These are phyloP conservation scores for Drosophila parabipectinata DNA, from an alignment of 1,140 invertebrate genomes.

Conservation along the genomic window DNA sequence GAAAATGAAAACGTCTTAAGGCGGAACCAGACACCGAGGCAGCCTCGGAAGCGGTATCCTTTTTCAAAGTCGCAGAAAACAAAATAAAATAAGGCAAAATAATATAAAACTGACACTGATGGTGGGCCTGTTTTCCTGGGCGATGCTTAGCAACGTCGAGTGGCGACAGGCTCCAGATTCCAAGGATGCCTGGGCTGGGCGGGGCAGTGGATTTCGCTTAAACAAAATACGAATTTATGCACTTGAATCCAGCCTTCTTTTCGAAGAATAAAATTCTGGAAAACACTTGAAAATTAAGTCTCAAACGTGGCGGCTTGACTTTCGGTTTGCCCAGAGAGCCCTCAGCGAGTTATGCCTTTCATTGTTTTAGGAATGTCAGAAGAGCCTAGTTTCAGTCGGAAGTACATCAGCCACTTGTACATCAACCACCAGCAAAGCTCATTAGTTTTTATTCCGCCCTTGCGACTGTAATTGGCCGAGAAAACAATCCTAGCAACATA, in stretches of 20 bases:
- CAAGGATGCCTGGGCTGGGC: slow-evolving; percentile 9
- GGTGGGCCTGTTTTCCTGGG: slow-evolving; percentile 18
- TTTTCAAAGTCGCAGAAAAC: slow-evolving; percentile 56
- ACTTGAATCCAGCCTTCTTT: slow-evolving; percentile 26
- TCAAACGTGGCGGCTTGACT: slow-evolving; percentile 44
- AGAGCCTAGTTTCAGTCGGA: too few species aligned
- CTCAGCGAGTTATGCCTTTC: neutral
- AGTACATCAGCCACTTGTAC: too few species aligned
- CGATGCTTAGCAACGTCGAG: slow-evolving; percentile 56
- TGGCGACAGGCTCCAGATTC: slow-evolving; percentile 55
- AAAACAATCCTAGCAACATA: too few species aligned
- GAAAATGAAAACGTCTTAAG: slow-evolving; percentile 77
- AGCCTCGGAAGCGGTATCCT: slow-evolving; percentile 52
- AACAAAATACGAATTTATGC: slow-evolving; percentile 31
- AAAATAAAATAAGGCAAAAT: slow-evolving; percentile 47
- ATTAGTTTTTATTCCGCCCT: neutral
- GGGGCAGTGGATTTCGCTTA: slow-evolving; percentile 3
- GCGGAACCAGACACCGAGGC: slow-evolving; percentile 37
- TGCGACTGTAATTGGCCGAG: neutral
- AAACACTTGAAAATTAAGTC: neutral
- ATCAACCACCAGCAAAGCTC: too few species aligned
- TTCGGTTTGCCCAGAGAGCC: neutral
- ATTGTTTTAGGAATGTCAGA: neutral
- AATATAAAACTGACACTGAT: slow-evolving; percentile 62
- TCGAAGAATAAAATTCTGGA: neutral